A percentile compares a stretch with the other conserved stretches of the same genome.
phyloP scores from a whole-genome alignment of 2,797 vertebrate species.

The Rostrhamus sociabilis region DNA sequence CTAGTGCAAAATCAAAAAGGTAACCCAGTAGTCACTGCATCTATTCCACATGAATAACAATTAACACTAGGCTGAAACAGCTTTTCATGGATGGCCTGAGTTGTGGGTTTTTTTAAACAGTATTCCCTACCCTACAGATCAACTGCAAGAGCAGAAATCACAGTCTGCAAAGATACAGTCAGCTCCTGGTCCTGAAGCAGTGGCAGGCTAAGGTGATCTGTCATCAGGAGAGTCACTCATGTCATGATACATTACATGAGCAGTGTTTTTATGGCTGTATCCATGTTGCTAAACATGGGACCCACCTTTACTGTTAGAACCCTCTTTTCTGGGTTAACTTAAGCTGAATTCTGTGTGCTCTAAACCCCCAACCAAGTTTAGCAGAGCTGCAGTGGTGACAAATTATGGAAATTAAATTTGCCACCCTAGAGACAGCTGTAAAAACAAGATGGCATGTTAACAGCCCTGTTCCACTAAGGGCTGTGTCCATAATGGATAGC shows the following conservation, averaged over 20 bases:
- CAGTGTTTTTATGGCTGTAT: background rate
- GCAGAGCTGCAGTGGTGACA: background rate
- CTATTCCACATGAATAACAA: background rate
- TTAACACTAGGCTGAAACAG: background rate
- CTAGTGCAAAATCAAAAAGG: background rate
- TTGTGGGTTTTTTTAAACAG: background rate
- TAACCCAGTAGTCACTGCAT: background rate
- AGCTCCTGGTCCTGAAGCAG: background rate
- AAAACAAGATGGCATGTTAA: background rate
- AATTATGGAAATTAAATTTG: background rate
- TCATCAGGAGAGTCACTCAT: background rate
- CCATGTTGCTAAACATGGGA: background rate
- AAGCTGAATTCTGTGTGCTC: background rate
- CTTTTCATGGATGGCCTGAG: background rate
- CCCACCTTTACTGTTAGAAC: background rate
- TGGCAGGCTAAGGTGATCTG: background rate
- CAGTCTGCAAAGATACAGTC: background rate
- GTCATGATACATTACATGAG: background rate
- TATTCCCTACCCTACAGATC: background rate
- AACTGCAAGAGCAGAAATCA: background rate
- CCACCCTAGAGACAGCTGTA: background rate
- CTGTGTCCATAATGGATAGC: background rate
- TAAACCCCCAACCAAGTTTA: background rate
- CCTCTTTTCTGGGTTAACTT: background rate
- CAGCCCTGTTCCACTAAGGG: background rate